phyloP scores from a whole-genome alignment of 2,113 vertebrate species.

The Acrocephalus arundinaceus region DNA sequence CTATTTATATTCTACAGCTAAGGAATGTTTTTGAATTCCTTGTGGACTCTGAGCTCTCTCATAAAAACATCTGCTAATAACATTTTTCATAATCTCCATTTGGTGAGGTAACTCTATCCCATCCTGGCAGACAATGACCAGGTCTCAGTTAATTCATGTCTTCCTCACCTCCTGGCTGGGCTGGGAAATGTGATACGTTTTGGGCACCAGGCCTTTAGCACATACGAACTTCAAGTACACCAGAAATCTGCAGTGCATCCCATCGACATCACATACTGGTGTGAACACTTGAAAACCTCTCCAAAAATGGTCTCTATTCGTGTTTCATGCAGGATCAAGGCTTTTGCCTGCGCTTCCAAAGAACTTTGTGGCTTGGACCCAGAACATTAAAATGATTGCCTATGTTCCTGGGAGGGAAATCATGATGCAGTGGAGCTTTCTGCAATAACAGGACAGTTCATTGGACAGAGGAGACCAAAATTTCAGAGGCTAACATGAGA shows the following conservation, averaged over 20 bases:
- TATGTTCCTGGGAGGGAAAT: background rate
- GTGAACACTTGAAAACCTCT: conserved; percentile 23
- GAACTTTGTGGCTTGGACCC: background rate
- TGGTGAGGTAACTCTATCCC: background rate
- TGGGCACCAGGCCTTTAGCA: conserved; percentile 29
- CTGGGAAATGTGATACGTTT: background rate
- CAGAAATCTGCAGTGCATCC: conserved; percentile 4
- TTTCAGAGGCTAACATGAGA: background rate
- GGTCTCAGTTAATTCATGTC: conserved; percentile 27
- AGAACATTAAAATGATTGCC: background rate
- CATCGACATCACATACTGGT: background rate
- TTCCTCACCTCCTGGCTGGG: conserved; percentile 39
- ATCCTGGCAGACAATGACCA: conserved; percentile 36
- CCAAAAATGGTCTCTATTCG: background rate
- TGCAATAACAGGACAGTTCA: background rate
- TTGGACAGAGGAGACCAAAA: background rate
- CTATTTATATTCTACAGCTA: background rate
- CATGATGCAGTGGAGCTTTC: background rate
- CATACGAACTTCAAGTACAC: background rate
- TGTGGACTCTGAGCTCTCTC: background rate
- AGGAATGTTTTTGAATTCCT: background rate
- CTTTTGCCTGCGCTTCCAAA: conserved; percentile 19
- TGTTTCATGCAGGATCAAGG: background rate
- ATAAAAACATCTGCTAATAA: conserved; percentile 53
- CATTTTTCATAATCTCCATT: conserved; percentile 36